Conservation (phyloP, 2,113 vertebrate genomes). For the Fulica atra region DNA sequence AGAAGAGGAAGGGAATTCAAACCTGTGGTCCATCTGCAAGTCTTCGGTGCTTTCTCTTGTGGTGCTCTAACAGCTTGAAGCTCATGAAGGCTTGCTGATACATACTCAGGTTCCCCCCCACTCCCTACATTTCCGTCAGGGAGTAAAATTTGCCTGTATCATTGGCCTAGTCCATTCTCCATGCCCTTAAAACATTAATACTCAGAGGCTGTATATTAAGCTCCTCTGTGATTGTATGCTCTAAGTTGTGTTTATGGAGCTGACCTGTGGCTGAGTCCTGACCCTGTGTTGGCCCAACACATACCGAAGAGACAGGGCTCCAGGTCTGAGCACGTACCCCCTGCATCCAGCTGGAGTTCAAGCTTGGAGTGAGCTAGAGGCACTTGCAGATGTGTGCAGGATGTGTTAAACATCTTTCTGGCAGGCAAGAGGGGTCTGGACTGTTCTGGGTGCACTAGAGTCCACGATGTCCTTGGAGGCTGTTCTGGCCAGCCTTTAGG, state of each 20-base stretch:
- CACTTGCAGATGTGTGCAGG: not conserved
- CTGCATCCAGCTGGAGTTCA: not conserved
- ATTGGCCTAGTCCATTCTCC: not conserved
- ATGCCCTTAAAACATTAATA: not conserved
- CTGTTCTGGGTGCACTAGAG: not conserved
- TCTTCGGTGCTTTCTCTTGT: not conserved
- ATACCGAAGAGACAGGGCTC: not conserved
- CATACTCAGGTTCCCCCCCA: not conserved
- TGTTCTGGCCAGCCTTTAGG: not conserved
- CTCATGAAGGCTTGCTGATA: not conserved
- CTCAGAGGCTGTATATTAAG: not conserved
- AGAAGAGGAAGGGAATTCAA: not conserved
- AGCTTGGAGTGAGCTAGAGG: not conserved
- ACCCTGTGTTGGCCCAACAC: not conserved
- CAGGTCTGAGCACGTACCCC: fast-evolving
- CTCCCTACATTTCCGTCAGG: not conserved
- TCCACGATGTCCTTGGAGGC: not conserved
- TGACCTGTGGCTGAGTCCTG: not conserved
- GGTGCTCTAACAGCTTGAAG: not conserved
- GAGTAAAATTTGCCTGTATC: not conserved
- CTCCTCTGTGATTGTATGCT: not conserved
- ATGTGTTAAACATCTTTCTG: not conserved
- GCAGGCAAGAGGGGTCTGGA: not conserved
- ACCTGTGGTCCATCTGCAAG: not conserved
- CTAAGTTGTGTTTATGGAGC: not conserved